phyloP scores from a whole-genome alignment of 53 echinoderm and acorn worm genomes.

The Patiria pectinifera region DNA sequence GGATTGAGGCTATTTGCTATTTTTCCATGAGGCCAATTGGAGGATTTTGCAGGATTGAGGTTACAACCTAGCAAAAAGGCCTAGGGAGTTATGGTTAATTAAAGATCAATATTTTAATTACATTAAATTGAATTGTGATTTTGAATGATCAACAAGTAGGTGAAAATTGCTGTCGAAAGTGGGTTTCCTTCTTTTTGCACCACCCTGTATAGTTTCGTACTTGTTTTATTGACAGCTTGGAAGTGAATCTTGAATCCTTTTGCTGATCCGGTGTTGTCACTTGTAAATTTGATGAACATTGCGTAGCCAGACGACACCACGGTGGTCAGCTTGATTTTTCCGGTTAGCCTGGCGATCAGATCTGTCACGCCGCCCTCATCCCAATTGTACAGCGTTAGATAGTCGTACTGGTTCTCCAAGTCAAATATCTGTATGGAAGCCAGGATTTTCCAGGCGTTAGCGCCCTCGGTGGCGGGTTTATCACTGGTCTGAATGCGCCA shows the following conservation, averaged over 20 bases:
- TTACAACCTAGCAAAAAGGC: no score
- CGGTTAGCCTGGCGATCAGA: slow-evolving; percentile 42
- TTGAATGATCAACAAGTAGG: no score
- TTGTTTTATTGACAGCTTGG: slow-evolving; percentile 34
- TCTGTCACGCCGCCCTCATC: neutral
- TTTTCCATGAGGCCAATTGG: no score
- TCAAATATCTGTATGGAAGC: slow-evolving; percentile 36
- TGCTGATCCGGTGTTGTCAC: slow-evolving; percentile 51
- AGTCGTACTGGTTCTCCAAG: slow-evolving; percentile 61
- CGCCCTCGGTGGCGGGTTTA: neutral
- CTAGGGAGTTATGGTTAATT: no score
- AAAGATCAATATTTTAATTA: no score
- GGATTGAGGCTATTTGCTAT: no score
- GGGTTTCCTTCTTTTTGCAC: no score
- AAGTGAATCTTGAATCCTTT: slow-evolving; percentile 48
- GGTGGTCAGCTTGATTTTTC: slow-evolving; percentile 13
- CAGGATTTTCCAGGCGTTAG: neutral
- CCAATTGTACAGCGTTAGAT: slow-evolving; percentile 22
- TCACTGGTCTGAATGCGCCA: slow-evolving; percentile 39
- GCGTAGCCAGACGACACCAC: slow-evolving; percentile 30
- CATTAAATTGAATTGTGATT: no score
- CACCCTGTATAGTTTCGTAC: slow-evolving; percentile 1
- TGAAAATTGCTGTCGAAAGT: no score
- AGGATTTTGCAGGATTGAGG: no score
- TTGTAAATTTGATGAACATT: slow-evolving; percentile 51